Base-by-base conservation (phyloP, 2,797 vertebrate genomes). In the Pampus argenteus region DNA sequence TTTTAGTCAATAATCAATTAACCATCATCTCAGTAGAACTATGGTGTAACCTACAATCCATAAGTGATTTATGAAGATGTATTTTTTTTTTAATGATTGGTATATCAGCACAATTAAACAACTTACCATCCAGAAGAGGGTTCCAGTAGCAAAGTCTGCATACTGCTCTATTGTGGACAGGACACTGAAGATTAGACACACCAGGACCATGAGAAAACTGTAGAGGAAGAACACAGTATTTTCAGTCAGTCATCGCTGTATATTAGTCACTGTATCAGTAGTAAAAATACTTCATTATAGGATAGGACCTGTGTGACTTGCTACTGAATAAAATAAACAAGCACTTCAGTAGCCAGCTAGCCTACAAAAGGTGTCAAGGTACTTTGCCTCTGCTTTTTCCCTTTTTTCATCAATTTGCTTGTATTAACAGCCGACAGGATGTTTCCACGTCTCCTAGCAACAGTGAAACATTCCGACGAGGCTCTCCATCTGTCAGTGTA, bases 41-140 rank as follows among this genome's bases (percentile, higher is more conserved):
- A 58, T 11, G 13, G 4, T 13, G 38, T 17, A 40, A 65, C 10
- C 5, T 61, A 22, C 0, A 50, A n/a, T 22, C 26, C 25, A 0
- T 4, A 15, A 48, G 18, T 2, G 25, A 56, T 5, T 50, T 22
- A 34, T 66, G 47, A 54, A 4, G 25, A 72, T n/a, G 45, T 42
- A 3, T 34, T 23, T 36, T 1, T 50, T 31, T 34, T 1, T 50
- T 31, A 28, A 1, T 22, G 0, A 57, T 58, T 51, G 22, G 2
- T 28, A 2, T 17, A 23, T 25, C 2, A 59, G 15, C 23, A 17
- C 3, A 13, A 1, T 36, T 0, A 22, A 26, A 76, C 1, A 31
- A 93, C 95, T 96, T 86, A 97, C 97, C 95, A 97, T 97, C 96
- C 96, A 98, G 82, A 97, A 97, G 54, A 97, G 95, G 0, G 94